phyloP scores from a whole-genome alignment of 1,140 invertebrate species.

The Drosophila subobscura region DNA sequence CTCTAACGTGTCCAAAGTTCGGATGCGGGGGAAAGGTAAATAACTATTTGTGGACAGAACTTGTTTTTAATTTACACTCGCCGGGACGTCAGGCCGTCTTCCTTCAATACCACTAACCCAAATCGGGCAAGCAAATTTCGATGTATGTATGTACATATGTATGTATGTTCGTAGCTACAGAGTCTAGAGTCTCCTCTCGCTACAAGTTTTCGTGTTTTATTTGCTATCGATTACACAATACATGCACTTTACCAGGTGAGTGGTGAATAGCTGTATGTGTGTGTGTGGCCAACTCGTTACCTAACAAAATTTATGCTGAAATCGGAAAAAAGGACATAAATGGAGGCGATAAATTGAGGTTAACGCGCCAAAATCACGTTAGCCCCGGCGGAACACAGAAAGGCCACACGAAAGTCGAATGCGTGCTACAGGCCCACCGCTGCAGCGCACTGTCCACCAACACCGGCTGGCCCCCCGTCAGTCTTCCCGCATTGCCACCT shows the following conservation, averaged over 20 bases:
- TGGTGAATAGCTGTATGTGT: conserved; percentile 9
- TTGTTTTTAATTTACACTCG: no score
- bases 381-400: conserved; percentile 50
- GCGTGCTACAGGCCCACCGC: conserved; percentile 7
- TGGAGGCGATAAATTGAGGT: conserved; percentile 80
- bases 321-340: conserved; percentile 79
- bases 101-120: no score
- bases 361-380: conserved; percentile 80
- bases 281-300: conserved; percentile 61
- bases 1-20: no score
- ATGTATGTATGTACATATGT: no score
- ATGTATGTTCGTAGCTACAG: no score
- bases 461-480: conserved; percentile 23
- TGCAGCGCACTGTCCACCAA: no score
- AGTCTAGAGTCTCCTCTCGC: no score
- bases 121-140: no score
- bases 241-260: conserved; percentile 68
- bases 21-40: no score
- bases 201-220: conserved; percentile 18
- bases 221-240: conserved; percentile 80
- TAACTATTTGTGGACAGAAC: no score
- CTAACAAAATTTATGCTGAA: conserved; percentile 79
- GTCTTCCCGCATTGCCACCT: neutral
- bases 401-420: conserved; percentile 50
- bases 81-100: no score